phyloP scores from a whole-genome alignment of 2,888 invertebrate species.

The Chrysodeixis includens region DNA sequence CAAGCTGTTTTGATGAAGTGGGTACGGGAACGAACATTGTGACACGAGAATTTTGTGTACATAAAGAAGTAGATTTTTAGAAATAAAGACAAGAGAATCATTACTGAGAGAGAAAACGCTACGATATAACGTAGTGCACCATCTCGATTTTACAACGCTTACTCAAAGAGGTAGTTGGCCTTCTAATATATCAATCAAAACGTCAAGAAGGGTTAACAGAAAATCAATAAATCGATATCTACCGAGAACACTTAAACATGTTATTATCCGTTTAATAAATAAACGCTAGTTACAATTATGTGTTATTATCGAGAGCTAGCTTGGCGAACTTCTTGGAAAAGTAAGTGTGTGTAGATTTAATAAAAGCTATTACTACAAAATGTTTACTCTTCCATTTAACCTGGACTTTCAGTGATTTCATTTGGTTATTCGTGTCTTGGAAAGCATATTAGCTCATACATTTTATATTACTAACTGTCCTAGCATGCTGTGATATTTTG shows the following conservation, averaged over 20 bases:
- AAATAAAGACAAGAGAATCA: too few species aligned
- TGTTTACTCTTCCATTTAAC: neutral
- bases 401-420: neutral
- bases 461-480: too few species aligned
- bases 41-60: too few species aligned
- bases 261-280: neutral
- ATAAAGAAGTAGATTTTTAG: too few species aligned
- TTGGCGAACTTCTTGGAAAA: constrained; percentile 8
- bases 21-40: too few species aligned
- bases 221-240: neutral
- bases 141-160: too few species aligned
- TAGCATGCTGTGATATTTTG: too few species aligned
- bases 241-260: constrained; percentile 10
- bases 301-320: constrained; percentile 8
- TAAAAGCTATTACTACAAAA: neutral
- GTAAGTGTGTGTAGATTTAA: constrained; percentile 1
- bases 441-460: too few species aligned
- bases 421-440: neutral
- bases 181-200: neutral
- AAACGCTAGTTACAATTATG: neutral
- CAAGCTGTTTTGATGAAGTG: too few species aligned
- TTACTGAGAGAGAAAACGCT: too few species aligned
- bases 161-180: too few species aligned
- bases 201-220: neutral
- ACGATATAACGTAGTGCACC: too few species aligned